phyloP scores from a whole-genome alignment of 2,888 invertebrate species.

The Gisinianus flammeolus region DNA sequence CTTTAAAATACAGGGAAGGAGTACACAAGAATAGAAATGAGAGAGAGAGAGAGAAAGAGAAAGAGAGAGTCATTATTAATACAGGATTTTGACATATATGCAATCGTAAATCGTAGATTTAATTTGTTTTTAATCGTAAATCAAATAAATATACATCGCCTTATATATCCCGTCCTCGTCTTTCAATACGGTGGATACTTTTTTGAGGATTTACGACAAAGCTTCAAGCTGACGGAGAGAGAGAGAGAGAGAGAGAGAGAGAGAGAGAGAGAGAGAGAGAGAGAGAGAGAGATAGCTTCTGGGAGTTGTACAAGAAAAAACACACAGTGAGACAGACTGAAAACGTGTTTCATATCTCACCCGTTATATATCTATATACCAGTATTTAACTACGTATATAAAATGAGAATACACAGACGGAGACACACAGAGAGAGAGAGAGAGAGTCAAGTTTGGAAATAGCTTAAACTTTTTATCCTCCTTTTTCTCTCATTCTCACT shows the following conservation, averaged over 20 bases:
- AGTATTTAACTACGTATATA: too few relatives aligned
- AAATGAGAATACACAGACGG: too few relatives aligned
- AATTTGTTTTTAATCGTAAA: slow-evolving; percentile 10
- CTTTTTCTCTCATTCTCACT: background rate
- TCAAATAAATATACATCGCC: background rate
- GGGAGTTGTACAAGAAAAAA: background rate
- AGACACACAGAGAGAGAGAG: background rate
- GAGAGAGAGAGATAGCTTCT: background rate
- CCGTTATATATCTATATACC: too few relatives aligned
- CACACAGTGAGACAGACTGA: background rate
- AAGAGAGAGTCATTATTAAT: slow-evolving; percentile 11
- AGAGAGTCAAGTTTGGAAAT: background rate
- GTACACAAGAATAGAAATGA: background rate
- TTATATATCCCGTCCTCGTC: background rate
- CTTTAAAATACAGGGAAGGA: background rate
- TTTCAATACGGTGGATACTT: slow-evolving; percentile 15
- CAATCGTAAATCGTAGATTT: slow-evolving; percentile 15
- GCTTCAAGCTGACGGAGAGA: background rate
- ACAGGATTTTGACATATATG: slow-evolving; percentile 1
- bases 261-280: background rate
- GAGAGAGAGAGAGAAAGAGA: slow-evolving; percentile 7
- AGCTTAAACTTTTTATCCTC: background rate
- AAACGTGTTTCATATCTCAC: background rate
- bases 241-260: background rate
- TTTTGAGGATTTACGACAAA: slow-evolving; percentile 5